These are phyloP conservation scores for Drosophila quadrilineata DNA, from an alignment of 1,140 invertebrate genomes.

Conservation along the genomic window DNA sequence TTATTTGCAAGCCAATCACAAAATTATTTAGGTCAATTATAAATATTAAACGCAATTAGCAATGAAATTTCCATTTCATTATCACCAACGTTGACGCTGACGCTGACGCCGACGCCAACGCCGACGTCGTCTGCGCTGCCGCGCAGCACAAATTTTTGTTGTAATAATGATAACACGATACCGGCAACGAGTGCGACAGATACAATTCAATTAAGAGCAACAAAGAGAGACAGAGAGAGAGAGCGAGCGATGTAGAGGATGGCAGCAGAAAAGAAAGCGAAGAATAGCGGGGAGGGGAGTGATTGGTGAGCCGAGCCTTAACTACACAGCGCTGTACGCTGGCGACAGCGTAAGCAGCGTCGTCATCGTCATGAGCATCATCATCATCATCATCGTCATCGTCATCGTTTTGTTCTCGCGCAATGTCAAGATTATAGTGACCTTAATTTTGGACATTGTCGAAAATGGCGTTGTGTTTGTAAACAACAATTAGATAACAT, in stretches of 20 bases:
- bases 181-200: not conserved
- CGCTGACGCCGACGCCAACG: constrained; percentile 13
- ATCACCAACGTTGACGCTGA: constrained; percentile 52
- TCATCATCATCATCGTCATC: constrained; percentile 13
- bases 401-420: constrained; percentile 37
- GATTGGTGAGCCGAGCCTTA: not conserved
- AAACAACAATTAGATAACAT: constrained; percentile 26
- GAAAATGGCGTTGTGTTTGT: constrained; percentile 32
- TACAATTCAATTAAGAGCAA: not conserved
- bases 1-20: constrained; percentile 62
- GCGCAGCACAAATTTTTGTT: constrained; percentile 9
- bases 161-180: constrained; percentile 42
- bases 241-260: constrained; percentile 8
- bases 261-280: not conserved
- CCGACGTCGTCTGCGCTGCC: constrained; percentile 4
- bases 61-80: constrained; percentile 81
- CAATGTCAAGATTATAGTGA: constrained; percentile 73
- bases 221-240: not conserved
- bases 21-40: constrained; percentile 76
- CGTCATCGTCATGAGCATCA: constrained; percentile 12
- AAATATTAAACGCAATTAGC: constrained; percentile 80
- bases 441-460: constrained; percentile 56
- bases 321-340: no score
- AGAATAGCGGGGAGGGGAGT: not conserved
- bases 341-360: constrained; percentile 5